Conservation (phyloP, 2,888 invertebrate species). For the Eudiplozoon nipponicum region DNA sequence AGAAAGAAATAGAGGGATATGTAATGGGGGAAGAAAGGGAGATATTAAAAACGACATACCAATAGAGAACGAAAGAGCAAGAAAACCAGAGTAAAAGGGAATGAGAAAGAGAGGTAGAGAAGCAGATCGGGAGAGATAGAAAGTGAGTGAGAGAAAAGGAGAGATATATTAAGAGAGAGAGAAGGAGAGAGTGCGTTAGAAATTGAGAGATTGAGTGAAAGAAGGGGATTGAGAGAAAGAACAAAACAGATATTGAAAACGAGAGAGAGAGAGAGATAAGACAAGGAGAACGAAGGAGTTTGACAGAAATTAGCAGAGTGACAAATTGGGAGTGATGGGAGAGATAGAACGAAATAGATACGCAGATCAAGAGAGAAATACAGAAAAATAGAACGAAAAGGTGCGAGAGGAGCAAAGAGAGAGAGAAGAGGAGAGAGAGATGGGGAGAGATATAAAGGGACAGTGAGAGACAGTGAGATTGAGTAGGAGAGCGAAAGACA, state of each 20-base stretch:
- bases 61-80: not conserved
- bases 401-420: constrained; percentile 4
- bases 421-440: constrained; percentile 6
- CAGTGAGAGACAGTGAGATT: constrained; percentile 7
- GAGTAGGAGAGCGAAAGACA: constrained; percentile 3
- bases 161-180: not conserved
- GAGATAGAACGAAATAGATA: constrained; percentile 5
- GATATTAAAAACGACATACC: not conserved
- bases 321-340: constrained; percentile 4
- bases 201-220: not conserved
- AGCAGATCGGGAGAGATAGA: not conserved
- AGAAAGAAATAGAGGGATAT: constrained; percentile 2
- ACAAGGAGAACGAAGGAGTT: not conserved
- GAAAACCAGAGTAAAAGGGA: not conserved
- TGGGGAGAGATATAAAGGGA: constrained; percentile 4
- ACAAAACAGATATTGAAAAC: not conserved
- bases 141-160: not conserved
- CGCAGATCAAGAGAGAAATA: constrained; percentile 3
- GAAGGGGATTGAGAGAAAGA: no score
- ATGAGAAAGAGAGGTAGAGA: not conserved
- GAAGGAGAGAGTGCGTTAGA: not conserved
- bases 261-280: constrained; percentile 1
- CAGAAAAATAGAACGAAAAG: constrained; percentile 1
- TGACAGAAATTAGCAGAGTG: constrained; percentile 2
- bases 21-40: not conserved